Evolutionary conservation across 2,888 invertebrate species (phyloP), one percentile per base, ranked within the genome.

Genomic region (Ophion costatus): DNA sequence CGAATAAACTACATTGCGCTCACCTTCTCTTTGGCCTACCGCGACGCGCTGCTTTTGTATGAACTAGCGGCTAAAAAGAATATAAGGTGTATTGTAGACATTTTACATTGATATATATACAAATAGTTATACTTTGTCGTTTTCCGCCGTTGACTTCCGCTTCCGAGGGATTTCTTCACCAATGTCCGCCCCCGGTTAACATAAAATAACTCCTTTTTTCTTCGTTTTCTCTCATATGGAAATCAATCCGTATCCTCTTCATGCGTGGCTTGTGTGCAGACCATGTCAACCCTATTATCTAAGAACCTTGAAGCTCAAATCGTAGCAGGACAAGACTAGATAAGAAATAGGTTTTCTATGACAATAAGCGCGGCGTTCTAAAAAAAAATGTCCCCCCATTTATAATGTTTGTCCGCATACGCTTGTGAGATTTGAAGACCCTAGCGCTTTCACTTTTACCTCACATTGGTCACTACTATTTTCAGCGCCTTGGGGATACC

Each of bases 1-100:
- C 85, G 85, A 90, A 91, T 91, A 91, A 91, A 91, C 89, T 89
- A 90, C 89, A 91, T 91, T 89, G 90, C 90, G 90, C 83, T 81
- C 83, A 86, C 78, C 84, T 82, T 86, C 83, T 83, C 85, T 86
- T 87, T 84, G 84, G 70, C 78, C 86, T 83, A 83, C 80, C 83
- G 86, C 83, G 83, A 42, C 63, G 59, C 73, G 70, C 64, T 74
- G 78, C 76, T 71, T 64, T 51, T 70, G 45, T 76, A 64, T 64
- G 42, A 64, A 85, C 85, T 59, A 22, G 45, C 45, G 38, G 59
- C 80, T 80, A 61, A 80, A 69, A 69, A 67, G 20, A 80, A 6
- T 70, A 69, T 51, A 70, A 70, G 17, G 51, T 51, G 51, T 17
- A 51, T 17, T 17, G 51, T 51, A 17, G 17, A 51, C 51, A 66